Conservation (phyloP, 2,797 vertebrate genomes). For the Leucoraja ocellata region DNA sequence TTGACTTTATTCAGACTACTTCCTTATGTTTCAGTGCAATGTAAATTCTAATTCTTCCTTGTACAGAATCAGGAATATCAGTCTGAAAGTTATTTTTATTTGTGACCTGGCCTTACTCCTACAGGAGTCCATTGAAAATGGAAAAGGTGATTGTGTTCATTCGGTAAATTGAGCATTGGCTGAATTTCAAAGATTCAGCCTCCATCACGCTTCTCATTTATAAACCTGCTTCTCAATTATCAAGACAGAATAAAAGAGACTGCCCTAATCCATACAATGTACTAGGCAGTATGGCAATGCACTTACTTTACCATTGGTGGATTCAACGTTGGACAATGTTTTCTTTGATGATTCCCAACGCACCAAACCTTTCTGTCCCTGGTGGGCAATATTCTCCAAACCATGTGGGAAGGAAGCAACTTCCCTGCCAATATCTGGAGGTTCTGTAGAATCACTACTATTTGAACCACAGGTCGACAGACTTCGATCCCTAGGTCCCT, state of each 20-base stretch:
- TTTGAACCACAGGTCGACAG: conserved; percentile 60
- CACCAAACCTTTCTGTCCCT: conserved; percentile 73
- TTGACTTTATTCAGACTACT: background rate
- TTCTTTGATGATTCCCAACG: conserved; percentile 66
- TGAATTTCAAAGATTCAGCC: background rate
- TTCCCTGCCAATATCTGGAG: conserved; percentile 55
- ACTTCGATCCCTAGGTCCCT: conserved; percentile 47
- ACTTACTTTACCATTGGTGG: background rate
- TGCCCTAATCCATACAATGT: background rate
- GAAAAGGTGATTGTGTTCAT: background rate
- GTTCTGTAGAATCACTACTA: conserved; percentile 65
- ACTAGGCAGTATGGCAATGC: background rate
- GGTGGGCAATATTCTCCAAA: conserved; percentile 64
- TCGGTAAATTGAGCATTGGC: background rate
- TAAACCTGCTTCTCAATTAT: background rate
- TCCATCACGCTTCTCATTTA: background rate
- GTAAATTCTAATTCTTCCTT: background rate
- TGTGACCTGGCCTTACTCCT: background rate
- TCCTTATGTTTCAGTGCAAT: background rate
- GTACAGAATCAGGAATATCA: background rate
- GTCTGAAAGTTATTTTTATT: background rate
- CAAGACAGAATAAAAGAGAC: background rate
- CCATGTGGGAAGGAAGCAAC: conserved; percentile 61
- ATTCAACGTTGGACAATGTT: background rate
- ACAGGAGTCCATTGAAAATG: background rate